phyloP scores from a whole-genome alignment of 2,113 vertebrate genomes.

The Grammomys surdaster region DNA sequence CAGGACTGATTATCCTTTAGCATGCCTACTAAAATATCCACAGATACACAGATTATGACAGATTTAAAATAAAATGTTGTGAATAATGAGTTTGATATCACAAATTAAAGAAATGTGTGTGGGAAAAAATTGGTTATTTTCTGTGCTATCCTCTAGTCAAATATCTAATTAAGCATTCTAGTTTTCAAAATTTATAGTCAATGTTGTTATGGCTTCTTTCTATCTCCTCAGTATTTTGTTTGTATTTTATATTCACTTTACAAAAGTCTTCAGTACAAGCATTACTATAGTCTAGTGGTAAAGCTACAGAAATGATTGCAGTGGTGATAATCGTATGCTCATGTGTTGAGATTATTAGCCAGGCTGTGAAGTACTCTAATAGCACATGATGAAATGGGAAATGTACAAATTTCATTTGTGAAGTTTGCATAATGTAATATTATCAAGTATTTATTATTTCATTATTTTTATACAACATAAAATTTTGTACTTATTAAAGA shows the following conservation, averaged over 20 bases:
- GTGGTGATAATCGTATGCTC: background rate
- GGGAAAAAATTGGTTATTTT: background rate
- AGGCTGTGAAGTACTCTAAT: background rate
- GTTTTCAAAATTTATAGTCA: background rate
- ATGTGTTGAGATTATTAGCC: background rate
- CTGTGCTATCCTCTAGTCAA: background rate
- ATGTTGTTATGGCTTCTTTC: background rate
- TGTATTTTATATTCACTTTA: conserved; percentile 17
- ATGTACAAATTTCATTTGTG: background rate
- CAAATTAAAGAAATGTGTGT: background rate
- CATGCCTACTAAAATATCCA: background rate
- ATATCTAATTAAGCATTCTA: conserved; percentile 9
- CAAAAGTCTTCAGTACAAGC: background rate
- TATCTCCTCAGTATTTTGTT: background rate
- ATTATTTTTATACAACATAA: background rate
- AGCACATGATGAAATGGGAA: background rate
- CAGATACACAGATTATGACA: background rate
- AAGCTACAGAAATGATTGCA: background rate
- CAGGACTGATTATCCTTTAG: background rate
- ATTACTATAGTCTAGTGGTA: background rate
- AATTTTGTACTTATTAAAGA: background rate
- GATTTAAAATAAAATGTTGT: background rate
- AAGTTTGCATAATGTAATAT: background rate
- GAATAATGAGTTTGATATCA: background rate
- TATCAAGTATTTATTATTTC: background rate